Base-by-base conservation (phyloP, 64 coral and sea anemone species). In the Porites lutea region DNA sequence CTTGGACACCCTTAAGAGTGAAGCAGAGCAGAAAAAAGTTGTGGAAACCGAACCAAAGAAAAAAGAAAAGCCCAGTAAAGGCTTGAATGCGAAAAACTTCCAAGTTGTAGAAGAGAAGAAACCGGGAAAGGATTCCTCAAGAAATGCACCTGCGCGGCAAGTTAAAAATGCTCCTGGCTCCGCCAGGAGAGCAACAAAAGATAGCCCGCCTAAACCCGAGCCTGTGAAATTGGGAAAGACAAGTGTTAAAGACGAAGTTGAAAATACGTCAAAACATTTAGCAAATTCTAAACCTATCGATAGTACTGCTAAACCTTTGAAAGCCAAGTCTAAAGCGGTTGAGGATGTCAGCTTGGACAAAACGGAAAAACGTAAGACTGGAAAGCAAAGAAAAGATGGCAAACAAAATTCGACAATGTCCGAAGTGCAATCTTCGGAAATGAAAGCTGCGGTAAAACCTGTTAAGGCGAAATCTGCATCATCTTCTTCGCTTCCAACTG, bases 401-500 rank as follows among this genome's bases (percentile, higher is more conserved):
- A 84, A 68, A 47, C 62, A 84, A 49, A 84, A 5, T 15, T 6
- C 16, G 23, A 84, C 11, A n/a, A 52, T n/a, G n/a, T 12, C 18
- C 23, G 44, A 84, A 48, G 47, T 20, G 1, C 54, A 57, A 57
- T 9, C 54, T 8, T 20, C 81, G 3, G 81, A 68, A 84, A 69
- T 44, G 8, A 52, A 65, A 64, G 37, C 46, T 23, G 1, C 19
- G 49, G 59, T 4, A 27, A 84, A 84, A 63, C 2, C 62, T 20
- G 63, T 46, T 27, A 84, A 69, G 61, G 81, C 48, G 6, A 84
- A 84, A 67, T 84, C 81, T 52, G 48, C 81, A 51, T 84, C 81
- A 51, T 44, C 44, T 20, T 84, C 81, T 6, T 69, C 81, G 11
- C 48, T 84, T 5, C 47, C 60, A 10, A 69, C 46, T 51, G 46